Conservation (phyloP, 2,113 vertebrate genomes). For the Rana temporaria region DNA sequence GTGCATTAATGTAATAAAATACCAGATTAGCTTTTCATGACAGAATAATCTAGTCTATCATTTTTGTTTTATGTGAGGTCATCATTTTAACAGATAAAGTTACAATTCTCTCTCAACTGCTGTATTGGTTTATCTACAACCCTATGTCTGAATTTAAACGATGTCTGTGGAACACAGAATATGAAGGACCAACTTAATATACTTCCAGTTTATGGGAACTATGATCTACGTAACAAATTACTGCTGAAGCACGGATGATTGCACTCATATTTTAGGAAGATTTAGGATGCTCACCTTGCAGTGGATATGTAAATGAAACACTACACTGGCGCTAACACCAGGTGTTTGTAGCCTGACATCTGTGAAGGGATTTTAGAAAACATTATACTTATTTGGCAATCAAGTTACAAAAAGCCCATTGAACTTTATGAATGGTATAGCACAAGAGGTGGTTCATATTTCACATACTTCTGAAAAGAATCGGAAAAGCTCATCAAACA, state of each 20-base stretch:
- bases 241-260: slow-evolving; percentile 9
- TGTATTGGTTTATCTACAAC: no score
- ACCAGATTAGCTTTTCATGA: no score
- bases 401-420: neutral
- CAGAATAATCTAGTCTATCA: no score
- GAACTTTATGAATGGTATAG: slow-evolving; percentile 11
- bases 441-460: neutral
- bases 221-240: neutral
- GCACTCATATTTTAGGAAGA: slow-evolving; percentile 1
- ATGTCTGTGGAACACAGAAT: neutral
- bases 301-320: neutral
- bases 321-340: slow-evolving; percentile 9
- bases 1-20: no score
- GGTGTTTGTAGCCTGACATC: slow-evolving; percentile 20
- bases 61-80: no score
- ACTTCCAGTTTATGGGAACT: slow-evolving; percentile 3
- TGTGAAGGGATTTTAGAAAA: neutral
- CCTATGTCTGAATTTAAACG: neutral
- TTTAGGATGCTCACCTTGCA: slow-evolving; percentile 7
- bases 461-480: neutral
- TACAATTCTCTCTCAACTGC: no score
- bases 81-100: no score
- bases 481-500: neutral
- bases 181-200: neutral
- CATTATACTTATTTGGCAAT: slow-evolving; percentile 10